Conservation (phyloP, 2,797 vertebrate species). For the Chiloscyllium punctatum region DNA sequence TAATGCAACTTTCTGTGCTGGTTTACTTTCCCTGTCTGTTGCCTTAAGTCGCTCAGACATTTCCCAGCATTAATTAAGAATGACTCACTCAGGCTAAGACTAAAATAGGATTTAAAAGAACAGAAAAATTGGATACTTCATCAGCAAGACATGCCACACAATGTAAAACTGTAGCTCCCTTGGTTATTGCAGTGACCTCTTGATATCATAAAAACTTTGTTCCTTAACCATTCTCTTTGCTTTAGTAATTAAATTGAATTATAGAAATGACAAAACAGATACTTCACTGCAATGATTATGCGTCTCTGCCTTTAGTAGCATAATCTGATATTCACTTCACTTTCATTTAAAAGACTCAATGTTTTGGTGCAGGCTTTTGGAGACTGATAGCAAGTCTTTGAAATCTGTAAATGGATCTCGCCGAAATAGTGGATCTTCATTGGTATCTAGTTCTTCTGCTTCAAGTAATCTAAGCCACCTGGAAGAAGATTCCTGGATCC, state of each 20-base stretch:
- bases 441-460: constrained; percentile 96
- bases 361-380: constrained; percentile 74
- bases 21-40: neutral
- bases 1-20: neutral
- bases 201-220: neutral
- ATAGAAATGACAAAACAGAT: neutral
- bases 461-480: constrained; percentile 97
- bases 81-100: neutral
- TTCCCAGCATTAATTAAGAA: neutral
- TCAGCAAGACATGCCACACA: neutral
- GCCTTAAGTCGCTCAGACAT: neutral
- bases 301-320: neutral
- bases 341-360: neutral
- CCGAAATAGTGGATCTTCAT: constrained; percentile 91
- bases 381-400: constrained; percentile 92
- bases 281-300: neutral
- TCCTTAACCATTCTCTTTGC: too few relatives aligned
- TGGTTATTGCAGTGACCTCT: neutral
- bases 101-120: neutral
- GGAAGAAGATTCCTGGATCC: constrained; percentile 94
- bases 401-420: constrained; percentile 92
- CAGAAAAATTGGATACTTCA: neutral
- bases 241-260: neutral
- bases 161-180: neutral
- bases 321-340: neutral